Evolutionary conservation across 2,113 vertebrate genomes (phyloP).

Genomic region (Aspiorhynchus laticeps): DNA sequence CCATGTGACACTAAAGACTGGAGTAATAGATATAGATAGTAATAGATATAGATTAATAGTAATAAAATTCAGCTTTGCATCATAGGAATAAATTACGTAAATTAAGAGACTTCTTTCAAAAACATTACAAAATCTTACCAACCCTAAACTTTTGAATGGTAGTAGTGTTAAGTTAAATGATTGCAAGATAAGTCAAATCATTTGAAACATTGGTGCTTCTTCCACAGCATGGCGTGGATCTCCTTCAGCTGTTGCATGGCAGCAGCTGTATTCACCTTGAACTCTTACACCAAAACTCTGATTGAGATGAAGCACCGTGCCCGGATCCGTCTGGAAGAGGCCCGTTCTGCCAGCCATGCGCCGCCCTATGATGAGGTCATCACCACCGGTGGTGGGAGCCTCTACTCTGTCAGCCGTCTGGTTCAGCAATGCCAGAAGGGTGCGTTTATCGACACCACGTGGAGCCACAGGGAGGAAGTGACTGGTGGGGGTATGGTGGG

Average conservation of each 20-base stretch:
- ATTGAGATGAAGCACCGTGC: constrained; percentile 80
- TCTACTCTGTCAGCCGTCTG: constrained; percentile 78
- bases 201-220: neutral
- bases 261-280: constrained; percentile 80
- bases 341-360: constrained; percentile 60
- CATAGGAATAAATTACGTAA: too few relatives aligned
- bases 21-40: too few relatives aligned
- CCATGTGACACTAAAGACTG: too few relatives aligned
- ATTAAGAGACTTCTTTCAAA: too few relatives aligned
- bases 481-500: constrained; percentile 57
- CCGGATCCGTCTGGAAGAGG: constrained; percentile 74
- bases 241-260: constrained; percentile 87
- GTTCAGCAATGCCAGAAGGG: constrained; percentile 74
- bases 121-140: too few relatives aligned
- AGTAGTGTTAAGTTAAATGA: too few relatives aligned
- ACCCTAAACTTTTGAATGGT: too few relatives aligned
- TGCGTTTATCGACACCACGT: constrained; percentile 64
- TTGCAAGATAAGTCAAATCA: too few relatives aligned
- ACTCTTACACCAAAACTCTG: constrained; percentile 84
- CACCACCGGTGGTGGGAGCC: constrained; percentile 53
- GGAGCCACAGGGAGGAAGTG: constrained; percentile 67
- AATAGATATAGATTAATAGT: too few relatives aligned
- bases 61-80: too few relatives aligned
- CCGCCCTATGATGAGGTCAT: constrained; percentile 78
- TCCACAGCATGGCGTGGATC: constrained; percentile 80